Base-by-base conservation (phyloP, 2,888 invertebrate genomes). In the Agonopterix subpropinquella region DNA sequence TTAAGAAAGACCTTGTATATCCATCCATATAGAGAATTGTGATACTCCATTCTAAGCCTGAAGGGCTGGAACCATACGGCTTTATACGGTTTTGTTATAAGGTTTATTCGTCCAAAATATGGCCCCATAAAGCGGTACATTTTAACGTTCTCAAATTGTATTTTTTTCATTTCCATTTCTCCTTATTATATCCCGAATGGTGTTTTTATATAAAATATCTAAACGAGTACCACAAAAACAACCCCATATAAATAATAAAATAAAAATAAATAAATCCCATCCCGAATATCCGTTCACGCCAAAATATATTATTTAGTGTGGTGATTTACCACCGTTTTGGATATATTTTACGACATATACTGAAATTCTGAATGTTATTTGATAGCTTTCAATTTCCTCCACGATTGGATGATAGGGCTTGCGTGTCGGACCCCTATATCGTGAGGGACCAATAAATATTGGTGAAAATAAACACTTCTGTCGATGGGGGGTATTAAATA, bases 371-470 rank as follows among this genome's bases (percentile, higher is more conserved):
- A 67, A 73, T 70, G 67, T 65, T 65, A 66, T 73, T 73, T 69
- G 70, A 78, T 77, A 76, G 76, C 69, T 75, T 80, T 78, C 80
- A 80, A 81, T 81, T 81, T 80, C 80, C 80, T 69, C 63, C 42
- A 28, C 43, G 49, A 42, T 28, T 8, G 11, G 42, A 47, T 39
- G 47, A 59, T 61, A 59, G 56, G 57, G 55, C 50, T 53, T 52
- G 55, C 59, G 56, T 56, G 59, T 47, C 47, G 37, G 45, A 49
- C 45, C 54, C 58, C 44, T 53, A 50, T 58, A 53, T 56, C 50
- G 52, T 46, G 15, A 44, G 50, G 47, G 15, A 28, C 53, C 47
- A 47, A 58, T 58, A 60, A 56, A 63, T 59, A 57, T 56, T 49
- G 45, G 28, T 43, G 39, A 49, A 51, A 54, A 56, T 60, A 60